These are phyloP conservation scores for Lagopus muta DNA, from an alignment of 2,113 vertebrate species.

Conservation along the genomic window DNA sequence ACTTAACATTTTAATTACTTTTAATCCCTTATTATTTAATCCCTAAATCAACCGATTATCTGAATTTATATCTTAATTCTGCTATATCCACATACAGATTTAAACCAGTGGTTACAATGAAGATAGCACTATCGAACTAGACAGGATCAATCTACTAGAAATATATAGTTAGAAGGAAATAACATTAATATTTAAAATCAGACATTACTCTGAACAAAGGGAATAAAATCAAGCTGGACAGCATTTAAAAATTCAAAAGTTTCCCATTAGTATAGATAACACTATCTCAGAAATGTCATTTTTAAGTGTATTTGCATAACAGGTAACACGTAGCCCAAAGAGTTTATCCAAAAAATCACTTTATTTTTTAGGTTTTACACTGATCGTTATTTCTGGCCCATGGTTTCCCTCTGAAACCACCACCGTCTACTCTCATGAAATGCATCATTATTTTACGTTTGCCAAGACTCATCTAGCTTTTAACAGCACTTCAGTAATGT, in stretches of 20 bases:
- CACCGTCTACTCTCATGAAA: not conserved
- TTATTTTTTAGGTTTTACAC: not conserved
- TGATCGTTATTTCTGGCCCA: not conserved
- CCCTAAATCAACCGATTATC: not conserved
- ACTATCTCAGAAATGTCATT: not conserved
- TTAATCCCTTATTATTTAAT: not conserved
- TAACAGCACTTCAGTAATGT: not conserved
- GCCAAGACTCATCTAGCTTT: not conserved
- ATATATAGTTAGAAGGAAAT: not conserved
- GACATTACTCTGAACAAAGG: not conserved
- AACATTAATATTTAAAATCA: not conserved
- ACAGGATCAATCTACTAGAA: not conserved
- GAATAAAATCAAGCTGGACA: not conserved
- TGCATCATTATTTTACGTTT: not conserved
- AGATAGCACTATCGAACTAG: not conserved
- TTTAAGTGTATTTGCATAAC: not conserved
- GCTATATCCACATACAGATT: not conserved
- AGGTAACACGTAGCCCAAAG: not conserved
- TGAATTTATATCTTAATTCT: not conserved
- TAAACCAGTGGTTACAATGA: not conserved
- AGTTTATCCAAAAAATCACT: not conserved
- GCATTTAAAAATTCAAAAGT: not conserved
- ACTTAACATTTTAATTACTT: not conserved
- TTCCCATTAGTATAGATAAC: not conserved
- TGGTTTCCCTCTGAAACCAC: not conserved